These are phyloP conservation scores for Slavum lentiscoides DNA, from an alignment of 2,888 invertebrate genomes.

Conservation along the genomic window DNA sequence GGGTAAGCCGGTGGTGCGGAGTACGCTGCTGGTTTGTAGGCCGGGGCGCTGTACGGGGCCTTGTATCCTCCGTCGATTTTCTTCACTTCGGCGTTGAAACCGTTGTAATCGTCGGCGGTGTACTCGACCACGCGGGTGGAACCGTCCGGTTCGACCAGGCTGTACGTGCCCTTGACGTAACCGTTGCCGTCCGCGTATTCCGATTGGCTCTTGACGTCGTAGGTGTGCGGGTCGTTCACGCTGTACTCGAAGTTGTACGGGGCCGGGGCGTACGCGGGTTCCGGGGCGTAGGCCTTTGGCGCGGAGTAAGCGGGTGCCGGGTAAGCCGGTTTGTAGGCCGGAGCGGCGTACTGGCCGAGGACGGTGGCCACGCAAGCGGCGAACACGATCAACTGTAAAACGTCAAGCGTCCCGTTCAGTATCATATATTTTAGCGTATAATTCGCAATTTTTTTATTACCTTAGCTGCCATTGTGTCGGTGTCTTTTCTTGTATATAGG, in stretches of 20 bases:
- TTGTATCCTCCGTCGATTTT: slow-evolving; percentile 48
- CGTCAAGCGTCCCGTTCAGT: too few species aligned
- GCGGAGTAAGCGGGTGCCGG: slow-evolving; percentile 46
- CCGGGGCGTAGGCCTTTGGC: slow-evolving; percentile 43
- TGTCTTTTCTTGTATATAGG: background rate
- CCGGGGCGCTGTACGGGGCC: slow-evolving; percentile 43
- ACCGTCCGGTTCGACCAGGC: slow-evolving; percentile 50
- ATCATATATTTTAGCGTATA: background rate
- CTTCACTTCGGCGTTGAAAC: slow-evolving; percentile 46
- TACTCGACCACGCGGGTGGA: slow-evolving; percentile 53
- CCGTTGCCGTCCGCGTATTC: slow-evolving; percentile 53
- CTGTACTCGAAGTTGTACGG: slow-evolving; percentile 53
- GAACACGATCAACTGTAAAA: slow-evolving; percentile 45
- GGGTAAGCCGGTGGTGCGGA: slow-evolving; percentile 11
- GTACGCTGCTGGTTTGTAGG: slow-evolving; percentile 41
- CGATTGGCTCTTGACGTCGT: slow-evolving; percentile 50
- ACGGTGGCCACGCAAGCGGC: slow-evolving; percentile 37
- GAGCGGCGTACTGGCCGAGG: slow-evolving; percentile 52
- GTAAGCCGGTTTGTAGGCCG: slow-evolving; percentile 51
- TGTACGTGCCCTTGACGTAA: slow-evolving; percentile 54
- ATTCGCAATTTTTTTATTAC: background rate
- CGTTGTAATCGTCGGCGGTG: slow-evolving; percentile 48
- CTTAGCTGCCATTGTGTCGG: slow-evolving; percentile 29
- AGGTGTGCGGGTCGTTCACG: slow-evolving; percentile 51
- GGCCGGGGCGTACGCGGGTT: slow-evolving; percentile 42